Conservation (phyloP, 2,797 vertebrate genomes). For the Lycodopsis pacificus region DNA sequence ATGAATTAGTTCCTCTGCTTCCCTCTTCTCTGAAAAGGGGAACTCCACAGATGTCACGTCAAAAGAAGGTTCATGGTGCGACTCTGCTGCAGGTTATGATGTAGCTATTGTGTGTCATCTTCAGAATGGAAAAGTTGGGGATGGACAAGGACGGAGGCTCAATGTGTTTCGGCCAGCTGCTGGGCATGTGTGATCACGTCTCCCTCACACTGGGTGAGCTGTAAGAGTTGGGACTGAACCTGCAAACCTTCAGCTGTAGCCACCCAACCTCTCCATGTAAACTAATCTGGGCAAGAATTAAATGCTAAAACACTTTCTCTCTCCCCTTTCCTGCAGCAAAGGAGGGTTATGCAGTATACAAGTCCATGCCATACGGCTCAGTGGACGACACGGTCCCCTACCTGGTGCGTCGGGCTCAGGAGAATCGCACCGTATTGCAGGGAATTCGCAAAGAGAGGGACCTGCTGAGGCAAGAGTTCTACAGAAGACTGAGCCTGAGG, state of each 20-base stretch:
- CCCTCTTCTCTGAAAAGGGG: not conserved
- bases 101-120: not conserved
- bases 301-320: not conserved
- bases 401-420: slow-evolving; percentile 91
- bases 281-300: not conserved
- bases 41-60: not conserved
- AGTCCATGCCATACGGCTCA: slow-evolving; percentile 92
- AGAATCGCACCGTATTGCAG: slow-evolving; percentile 89
- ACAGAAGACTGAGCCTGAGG: slow-evolving; percentile 68
- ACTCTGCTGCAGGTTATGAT: not conserved
- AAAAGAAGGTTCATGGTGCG: not conserved
- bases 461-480: slow-evolving; percentile 85
- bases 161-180: slow-evolving; percentile 91
- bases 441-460: slow-evolving; percentile 90
- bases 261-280: not conserved
- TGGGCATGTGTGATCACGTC: slow-evolving; percentile 95
- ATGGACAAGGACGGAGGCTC: slow-evolving; percentile 79
- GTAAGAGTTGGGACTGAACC: not conserved
- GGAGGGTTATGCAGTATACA: slow-evolving; percentile 86
- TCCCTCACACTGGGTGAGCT: slow-evolving; percentile 91
- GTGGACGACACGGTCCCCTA: slow-evolving; percentile 92
- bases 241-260: not conserved
- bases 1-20: not conserved
- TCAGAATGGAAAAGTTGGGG: slow-evolving; percentile 83
- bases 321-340: slow-evolving; percentile 69